phyloP scores from a whole-genome alignment of 2,888 invertebrate genomes.

The Platycnemis pennipes region DNA sequence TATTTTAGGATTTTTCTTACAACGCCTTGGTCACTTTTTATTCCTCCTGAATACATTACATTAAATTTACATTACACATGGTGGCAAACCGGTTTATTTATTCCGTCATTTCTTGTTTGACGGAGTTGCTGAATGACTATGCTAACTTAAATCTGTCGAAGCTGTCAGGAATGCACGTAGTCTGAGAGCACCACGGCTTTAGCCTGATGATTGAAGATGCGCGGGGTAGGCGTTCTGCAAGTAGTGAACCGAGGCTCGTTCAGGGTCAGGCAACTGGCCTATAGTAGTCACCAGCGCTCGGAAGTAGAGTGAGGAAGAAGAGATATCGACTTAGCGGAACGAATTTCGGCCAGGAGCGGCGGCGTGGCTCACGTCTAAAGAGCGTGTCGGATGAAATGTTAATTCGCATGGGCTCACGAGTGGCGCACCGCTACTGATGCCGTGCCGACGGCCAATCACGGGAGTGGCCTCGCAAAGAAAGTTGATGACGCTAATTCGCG shows the following conservation, averaged over 20 bases:
- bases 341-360: background rate
- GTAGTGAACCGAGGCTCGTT: background rate
- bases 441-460: slow-evolving; percentile 10
- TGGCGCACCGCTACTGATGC: background rate
- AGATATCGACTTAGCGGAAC: background rate
- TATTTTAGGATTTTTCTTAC: too few species aligned
- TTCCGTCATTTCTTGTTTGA: too few species aligned
- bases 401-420: background rate
- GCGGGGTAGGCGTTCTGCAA: background rate
- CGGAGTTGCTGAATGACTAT: too few species aligned
- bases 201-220: background rate
- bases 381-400: background rate
- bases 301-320: background rate
- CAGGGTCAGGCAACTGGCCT: background rate
- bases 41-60: too few species aligned
- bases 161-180: too few species aligned
- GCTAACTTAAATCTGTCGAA: too few species aligned
- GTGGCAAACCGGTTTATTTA: too few species aligned
- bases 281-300: background rate
- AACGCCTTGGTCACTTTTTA: too few species aligned
- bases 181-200: too few species aligned
- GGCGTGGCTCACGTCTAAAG: background rate
- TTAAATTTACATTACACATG: too few species aligned
- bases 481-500: background rate
- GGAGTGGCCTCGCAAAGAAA: background rate